These are phyloP conservation scores for Aphidius ervi DNA, from an alignment of 1,140 invertebrate species.

Conservation along the genomic window DNA sequence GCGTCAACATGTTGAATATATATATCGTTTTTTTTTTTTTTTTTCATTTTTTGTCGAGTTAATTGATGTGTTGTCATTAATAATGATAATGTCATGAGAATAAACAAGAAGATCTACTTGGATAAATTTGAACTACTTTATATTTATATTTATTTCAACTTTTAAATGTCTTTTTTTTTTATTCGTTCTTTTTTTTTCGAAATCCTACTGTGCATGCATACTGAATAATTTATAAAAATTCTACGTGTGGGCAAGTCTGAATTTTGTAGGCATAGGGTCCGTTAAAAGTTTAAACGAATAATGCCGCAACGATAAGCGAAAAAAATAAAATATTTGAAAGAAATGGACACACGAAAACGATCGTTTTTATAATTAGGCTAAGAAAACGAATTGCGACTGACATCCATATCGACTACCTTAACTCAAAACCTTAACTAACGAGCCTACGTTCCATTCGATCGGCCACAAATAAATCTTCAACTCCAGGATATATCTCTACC, in stretches of 20 bases:
- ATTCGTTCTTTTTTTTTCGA: conserved; percentile 24
- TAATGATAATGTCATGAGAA: conserved; percentile 15
- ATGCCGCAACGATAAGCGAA: too few relatives aligned
- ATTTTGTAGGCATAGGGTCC: conserved; percentile 1
- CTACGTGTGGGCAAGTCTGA: not conserved
- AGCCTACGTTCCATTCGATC: conserved; percentile 40
- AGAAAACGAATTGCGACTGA: conserved; percentile 47
- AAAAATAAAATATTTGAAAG: conserved; percentile 4
- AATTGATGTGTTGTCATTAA: conserved; percentile 20
- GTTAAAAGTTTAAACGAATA: not conserved
- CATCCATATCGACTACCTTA: conserved; percentile 47
- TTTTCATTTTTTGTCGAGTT: not conserved
- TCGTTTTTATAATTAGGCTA: conserved; percentile 50
- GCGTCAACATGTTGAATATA: not conserved
- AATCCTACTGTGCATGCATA: conserved; percentile 3
- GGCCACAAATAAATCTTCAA: conserved; percentile 34
- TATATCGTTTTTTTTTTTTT: not conserved
- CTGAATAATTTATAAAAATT: conserved; percentile 19
- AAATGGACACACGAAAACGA: conserved; percentile 17
- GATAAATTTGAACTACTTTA: conserved; percentile 35
- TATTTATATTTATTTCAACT: conserved; percentile 13
- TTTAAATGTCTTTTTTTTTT: conserved; percentile 12
- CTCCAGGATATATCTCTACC: conserved; percentile 32
- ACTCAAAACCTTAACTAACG: conserved; percentile 45
- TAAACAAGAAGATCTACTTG: conserved; percentile 23